Percentiles rank a stretch among this genome's conserved stretches.
These are phyloP conservation scores for Argyrosomus japonicus DNA, from an alignment of 2,113 vertebrate species.

Conservation along the genomic window DNA sequence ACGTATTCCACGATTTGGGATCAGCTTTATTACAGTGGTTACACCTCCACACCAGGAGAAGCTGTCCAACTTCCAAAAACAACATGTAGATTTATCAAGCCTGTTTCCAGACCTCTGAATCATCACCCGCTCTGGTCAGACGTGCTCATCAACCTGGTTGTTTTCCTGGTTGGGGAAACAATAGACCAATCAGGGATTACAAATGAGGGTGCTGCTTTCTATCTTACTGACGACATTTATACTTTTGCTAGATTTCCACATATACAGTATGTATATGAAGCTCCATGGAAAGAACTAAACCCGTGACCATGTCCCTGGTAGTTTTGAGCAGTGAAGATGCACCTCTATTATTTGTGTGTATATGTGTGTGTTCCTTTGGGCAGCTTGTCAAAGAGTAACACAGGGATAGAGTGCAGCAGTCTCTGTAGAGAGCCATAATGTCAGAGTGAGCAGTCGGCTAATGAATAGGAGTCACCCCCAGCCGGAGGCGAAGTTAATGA, in stretches of 20 bases:
- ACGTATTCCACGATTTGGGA: no score
- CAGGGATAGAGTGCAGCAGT: constrained; percentile 38
- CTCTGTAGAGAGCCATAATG: constrained; percentile 66
- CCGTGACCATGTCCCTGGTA: neutral
- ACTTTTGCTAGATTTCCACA: no score
- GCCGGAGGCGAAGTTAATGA: constrained; percentile 77
- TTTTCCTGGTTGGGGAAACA: neutral
- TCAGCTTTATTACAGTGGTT: neutral
- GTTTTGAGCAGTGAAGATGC: neutral
- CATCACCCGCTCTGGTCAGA: neutral
- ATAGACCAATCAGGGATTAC: no score
- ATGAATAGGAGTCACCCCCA: constrained; percentile 74
- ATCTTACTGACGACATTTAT: no score
- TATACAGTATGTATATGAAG: no score
- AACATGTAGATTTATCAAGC: neutral
- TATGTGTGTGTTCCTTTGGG: constrained; percentile 29
- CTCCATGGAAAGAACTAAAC: no score
- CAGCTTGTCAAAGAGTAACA: constrained; percentile 51
- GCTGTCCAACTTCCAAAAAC: neutral
- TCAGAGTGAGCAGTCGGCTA: constrained; percentile 64
- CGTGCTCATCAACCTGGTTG: neutral
- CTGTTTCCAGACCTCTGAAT: neutral
- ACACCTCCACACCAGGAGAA: neutral
- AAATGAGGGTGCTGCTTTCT: no score
- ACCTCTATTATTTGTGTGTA: constrained; percentile 25